Conservation (phyloP, 2,113 vertebrate species). For the Sterrhoptilus dennistouni region DNA sequence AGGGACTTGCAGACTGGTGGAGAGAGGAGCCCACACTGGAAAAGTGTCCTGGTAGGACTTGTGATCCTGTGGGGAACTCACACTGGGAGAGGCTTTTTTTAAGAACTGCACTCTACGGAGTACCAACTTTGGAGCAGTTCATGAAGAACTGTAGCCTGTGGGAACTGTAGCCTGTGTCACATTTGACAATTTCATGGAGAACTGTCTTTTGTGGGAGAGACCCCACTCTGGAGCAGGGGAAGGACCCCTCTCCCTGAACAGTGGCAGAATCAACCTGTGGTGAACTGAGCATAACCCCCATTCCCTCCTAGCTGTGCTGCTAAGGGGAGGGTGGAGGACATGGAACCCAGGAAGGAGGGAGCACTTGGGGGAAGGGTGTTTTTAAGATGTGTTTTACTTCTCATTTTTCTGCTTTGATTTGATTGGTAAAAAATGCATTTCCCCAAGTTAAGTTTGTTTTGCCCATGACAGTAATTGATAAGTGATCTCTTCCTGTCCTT, state of each 20-base stretch:
- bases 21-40: background rate
- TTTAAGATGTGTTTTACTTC: background rate
- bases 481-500: background rate
- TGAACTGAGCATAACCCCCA: background rate
- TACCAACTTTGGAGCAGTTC: background rate
- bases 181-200: background rate
- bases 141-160: background rate
- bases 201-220: background rate
- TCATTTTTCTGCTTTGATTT: background rate
- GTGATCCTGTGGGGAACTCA: background rate
- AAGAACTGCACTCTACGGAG: background rate
- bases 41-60: background rate
- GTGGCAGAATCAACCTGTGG: rapidly evolving
- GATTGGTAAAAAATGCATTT: background rate
- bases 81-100: background rate
- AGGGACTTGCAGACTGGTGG: background rate
- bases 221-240: background rate
- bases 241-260: background rate
- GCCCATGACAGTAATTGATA: background rate
- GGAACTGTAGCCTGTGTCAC: background rate
- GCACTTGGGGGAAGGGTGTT: background rate
- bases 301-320: background rate
- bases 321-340: too few species aligned
- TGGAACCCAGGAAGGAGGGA: background rate
- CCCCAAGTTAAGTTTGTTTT: background rate